phyloP scores from a whole-genome alignment of 2,888 invertebrate genomes.

The Amiota communis region DNA sequence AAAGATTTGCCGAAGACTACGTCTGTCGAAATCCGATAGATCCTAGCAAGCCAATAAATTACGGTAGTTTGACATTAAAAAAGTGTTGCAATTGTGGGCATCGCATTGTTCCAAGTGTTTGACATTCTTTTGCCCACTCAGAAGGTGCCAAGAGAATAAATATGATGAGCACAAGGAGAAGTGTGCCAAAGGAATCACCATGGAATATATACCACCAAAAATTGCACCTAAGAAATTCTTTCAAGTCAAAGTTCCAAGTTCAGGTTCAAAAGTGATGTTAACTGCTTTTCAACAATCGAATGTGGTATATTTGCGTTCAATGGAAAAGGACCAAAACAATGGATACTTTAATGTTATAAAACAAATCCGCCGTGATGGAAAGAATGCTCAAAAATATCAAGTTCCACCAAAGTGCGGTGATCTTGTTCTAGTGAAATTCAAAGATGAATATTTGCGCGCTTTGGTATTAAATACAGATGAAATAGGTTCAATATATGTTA shows the following conservation, averaged over 20 bases:
- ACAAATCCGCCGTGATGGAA: conserved; percentile 41
- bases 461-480: conserved; percentile 61
- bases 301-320: conserved; percentile 67
- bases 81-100: background rate
- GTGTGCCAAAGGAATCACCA: conserved; percentile 31
- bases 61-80: too few species aligned
- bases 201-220: background rate
- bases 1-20: too few species aligned
- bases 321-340: conserved; percentile 50
- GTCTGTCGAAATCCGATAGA: too few species aligned
- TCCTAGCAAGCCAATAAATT: too few species aligned
- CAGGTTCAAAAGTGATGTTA: conserved; percentile 58
- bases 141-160: conserved; percentile 59
- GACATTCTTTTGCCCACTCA: conserved; percentile 54
- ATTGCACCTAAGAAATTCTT: background rate
- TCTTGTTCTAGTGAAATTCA: conserved; percentile 60
- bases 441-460: conserved; percentile 60
- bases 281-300: conserved; percentile 68
- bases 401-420: conserved; percentile 61
- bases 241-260: conserved; percentile 50
- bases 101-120: background rate
- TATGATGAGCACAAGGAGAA: conserved; percentile 33
- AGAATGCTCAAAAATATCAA: conserved; percentile 45
- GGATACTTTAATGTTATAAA: conserved; percentile 58
- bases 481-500: conserved; percentile 56